Conservation (phyloP, 2,888 invertebrate genomes). For the Brenthis daphne region DNA sequence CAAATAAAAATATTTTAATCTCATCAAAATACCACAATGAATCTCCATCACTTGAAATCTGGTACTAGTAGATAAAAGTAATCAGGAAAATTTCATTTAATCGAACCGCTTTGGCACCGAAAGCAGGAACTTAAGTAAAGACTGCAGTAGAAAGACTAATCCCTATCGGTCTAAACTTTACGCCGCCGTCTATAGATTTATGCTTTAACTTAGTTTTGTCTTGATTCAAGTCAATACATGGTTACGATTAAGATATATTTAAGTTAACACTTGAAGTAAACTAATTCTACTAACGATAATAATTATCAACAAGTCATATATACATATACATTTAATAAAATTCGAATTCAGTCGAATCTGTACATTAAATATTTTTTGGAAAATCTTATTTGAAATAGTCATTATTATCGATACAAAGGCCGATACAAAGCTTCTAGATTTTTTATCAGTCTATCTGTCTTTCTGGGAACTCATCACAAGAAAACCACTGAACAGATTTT, state of each 20-base stretch:
- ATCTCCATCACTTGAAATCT: conserved; percentile 8
- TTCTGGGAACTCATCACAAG: too few species aligned
- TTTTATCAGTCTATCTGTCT: too few species aligned
- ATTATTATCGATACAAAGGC: too few species aligned
- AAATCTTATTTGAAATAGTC: too few species aligned
- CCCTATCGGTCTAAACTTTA: conserved; percentile 48
- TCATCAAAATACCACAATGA: not conserved
- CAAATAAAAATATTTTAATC: not conserved
- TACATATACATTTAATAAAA: too few species aligned
- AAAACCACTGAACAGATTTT: too few species aligned
- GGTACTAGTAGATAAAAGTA: conserved; percentile 15
- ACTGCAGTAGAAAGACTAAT: conserved; percentile 41
- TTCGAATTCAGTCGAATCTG: too few species aligned
- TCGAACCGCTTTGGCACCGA: conserved; percentile 45
- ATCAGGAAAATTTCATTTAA: conserved; percentile 35
- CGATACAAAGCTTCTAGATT: too few species aligned
- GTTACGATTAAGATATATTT: not conserved
- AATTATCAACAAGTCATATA: too few species aligned
- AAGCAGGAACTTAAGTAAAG: conserved; percentile 37
- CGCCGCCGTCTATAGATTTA: conserved; percentile 56
- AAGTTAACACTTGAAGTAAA: too few species aligned
- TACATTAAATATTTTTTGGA: too few species aligned
- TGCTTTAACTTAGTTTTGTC: conserved; percentile 58
- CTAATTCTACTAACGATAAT: too few species aligned
- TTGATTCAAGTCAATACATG: conserved; percentile 58